These are phyloP conservation scores for Valencia hispanica DNA, from an alignment of 2,797 vertebrate genomes.

Conservation along the genomic window DNA sequence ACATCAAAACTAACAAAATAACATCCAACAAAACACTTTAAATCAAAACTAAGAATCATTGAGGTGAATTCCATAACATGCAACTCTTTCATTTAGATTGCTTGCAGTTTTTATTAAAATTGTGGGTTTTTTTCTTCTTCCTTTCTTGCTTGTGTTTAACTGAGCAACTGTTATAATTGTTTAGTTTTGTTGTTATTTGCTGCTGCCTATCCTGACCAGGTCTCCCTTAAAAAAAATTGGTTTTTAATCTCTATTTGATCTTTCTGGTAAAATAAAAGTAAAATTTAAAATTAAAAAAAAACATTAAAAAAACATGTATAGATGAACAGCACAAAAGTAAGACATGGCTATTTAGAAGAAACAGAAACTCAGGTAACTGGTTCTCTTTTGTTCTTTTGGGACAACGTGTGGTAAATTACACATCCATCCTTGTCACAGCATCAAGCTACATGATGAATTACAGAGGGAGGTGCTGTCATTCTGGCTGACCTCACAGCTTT, in stretches of 20 bases:
- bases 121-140: too few relatives aligned
- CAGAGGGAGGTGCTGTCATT: slow-evolving; percentile 2
- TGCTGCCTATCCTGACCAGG: too few relatives aligned
- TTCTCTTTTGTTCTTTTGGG: not conserved
- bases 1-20: not conserved
- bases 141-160: not conserved
- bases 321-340: not conserved
- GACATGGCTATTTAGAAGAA: not conserved
- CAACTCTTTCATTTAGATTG: not conserved
- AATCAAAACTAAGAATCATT: not conserved
- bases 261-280: not conserved
- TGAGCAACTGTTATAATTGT: too few relatives aligned
- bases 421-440: not conserved
- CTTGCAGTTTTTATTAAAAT: too few relatives aligned
- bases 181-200: not conserved
- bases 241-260: not conserved
- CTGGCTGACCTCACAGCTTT: slow-evolving; percentile 22
- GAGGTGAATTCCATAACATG: not conserved
- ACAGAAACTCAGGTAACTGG: not conserved
- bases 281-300: too few relatives aligned
- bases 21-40: too few relatives aligned
- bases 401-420: not conserved
- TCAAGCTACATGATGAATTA: slow-evolving; percentile 20
- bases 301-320: not conserved
- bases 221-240: not conserved